Conservation (phyloP, 2,113 vertebrate genomes). For the mouse (Mus musculus) region DNA sequence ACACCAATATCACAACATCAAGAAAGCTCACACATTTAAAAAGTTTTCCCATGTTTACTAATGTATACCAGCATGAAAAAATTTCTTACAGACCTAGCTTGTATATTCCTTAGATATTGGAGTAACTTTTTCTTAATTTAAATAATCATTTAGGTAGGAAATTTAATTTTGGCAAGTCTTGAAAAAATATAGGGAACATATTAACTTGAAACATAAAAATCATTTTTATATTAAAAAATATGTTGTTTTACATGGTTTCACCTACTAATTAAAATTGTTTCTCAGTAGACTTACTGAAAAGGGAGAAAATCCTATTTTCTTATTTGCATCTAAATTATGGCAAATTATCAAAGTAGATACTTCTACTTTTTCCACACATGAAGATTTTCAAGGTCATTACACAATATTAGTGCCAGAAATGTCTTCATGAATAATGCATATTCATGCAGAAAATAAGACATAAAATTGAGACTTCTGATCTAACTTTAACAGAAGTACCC, state of each 20-base stretch:
- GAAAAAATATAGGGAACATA: constrained; percentile 55
- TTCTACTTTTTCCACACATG: background rate
- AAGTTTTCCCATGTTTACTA: constrained; percentile 18
- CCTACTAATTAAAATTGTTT: constrained; percentile 55
- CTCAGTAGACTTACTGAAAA: constrained; percentile 70
- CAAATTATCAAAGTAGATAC: background rate
- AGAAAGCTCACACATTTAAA: background rate
- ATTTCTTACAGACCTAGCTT: constrained; percentile 25
- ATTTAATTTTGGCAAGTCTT: constrained; percentile 70
- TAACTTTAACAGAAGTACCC: constrained; percentile 52
- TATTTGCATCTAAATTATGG: constrained; percentile 55
- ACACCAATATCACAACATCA: background rate
- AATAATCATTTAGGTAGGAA: constrained; percentile 43
- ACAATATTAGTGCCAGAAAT: constrained; percentile 59
- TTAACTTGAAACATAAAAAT: background rate
- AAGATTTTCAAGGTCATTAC: constrained; percentile 58
- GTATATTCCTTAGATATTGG: constrained; percentile 14
- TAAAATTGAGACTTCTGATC: constrained; percentile 69
- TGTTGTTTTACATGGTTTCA: background rate
- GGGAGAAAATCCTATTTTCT: constrained; percentile 31
- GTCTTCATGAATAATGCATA: constrained; percentile 71
- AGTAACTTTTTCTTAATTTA: constrained; percentile 54
- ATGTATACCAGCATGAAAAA: background rate
- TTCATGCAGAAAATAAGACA: constrained; percentile 69
- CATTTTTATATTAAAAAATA: background rate